phyloP scores from a whole-genome alignment of 2,113 vertebrate species.

The Leucosticte australis region DNA sequence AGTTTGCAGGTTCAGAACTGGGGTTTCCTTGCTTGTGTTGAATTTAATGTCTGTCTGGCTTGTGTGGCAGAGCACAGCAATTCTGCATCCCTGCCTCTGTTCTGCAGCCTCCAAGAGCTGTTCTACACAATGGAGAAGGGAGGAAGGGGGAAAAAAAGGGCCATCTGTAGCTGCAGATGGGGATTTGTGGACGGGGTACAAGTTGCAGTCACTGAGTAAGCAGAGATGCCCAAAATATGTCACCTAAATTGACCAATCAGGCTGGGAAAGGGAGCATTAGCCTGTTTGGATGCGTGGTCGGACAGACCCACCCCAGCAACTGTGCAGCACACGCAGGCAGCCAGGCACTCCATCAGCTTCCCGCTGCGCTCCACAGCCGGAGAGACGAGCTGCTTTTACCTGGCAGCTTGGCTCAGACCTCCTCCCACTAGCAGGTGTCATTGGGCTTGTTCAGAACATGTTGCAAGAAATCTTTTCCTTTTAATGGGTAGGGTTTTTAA shows the following conservation, averaged over 20 bases:
- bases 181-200: constrained; percentile 74
- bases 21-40: neutral
- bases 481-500: neutral
- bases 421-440: neutral
- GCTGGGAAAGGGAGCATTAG: constrained; percentile 41
- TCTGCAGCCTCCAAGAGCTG: constrained; percentile 50
- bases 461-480: neutral
- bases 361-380: neutral
- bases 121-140: constrained; percentile 38
- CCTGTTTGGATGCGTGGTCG: neutral
- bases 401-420: neutral
- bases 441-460: neutral
- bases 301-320: constrained; percentile 32
- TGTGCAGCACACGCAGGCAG: neutral
- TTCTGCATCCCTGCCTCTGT: neutral
- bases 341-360: neutral
- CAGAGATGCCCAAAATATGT: constrained; percentile 77
- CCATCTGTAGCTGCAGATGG: constrained; percentile 81
- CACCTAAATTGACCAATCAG: constrained; percentile 74
- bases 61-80: neutral
- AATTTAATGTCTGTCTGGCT: constrained; percentile 6
- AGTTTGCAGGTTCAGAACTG: neutral
- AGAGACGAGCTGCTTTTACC: neutral
- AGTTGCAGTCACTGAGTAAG: constrained; percentile 67
- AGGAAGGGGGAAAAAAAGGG: neutral